Conservation (phyloP, 92 coral and sea anemone genomes). For the Metridium senile region DNA sequence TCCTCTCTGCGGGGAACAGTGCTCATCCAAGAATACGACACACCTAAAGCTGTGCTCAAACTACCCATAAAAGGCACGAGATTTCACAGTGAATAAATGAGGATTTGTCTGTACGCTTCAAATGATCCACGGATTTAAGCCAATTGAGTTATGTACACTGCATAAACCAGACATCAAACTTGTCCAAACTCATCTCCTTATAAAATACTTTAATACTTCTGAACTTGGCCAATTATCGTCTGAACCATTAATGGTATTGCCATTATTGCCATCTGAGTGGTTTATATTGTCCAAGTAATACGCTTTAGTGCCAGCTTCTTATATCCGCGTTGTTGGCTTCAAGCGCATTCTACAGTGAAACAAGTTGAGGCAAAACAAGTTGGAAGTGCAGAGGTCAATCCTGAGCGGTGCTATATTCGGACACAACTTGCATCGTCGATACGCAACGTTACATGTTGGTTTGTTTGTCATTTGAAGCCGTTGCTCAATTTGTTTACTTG, state of each 20-base stretch:
- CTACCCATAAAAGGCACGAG: slow-evolving; percentile 30
- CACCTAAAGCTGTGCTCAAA: slow-evolving; percentile 26
- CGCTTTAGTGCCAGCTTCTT: not conserved
- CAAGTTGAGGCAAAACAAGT: slow-evolving; percentile 35
- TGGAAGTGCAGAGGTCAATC: slow-evolving; percentile 27
- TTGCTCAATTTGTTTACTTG: slow-evolving; percentile 17
- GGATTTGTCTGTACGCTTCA: slow-evolving; percentile 5
- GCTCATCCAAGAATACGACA: slow-evolving; percentile 2
- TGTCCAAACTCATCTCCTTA: slow-evolving; percentile 10
- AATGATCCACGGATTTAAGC: not conserved
- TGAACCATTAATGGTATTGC: not conserved
- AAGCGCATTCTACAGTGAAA: slow-evolving; percentile 15
- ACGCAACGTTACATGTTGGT: too few species aligned
- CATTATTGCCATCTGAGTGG: not conserved
- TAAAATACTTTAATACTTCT: slow-evolving; percentile 28
- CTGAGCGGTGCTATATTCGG: slow-evolving; percentile 24
- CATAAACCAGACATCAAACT: not conserved
- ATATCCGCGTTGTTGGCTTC: slow-evolving; percentile 9
- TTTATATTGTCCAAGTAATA: not conserved
- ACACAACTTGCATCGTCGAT: slow-evolving; percentile 13
- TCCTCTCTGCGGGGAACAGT: slow-evolving; percentile 15
- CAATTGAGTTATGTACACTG: not conserved
- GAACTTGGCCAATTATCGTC: slow-evolving; percentile 11
- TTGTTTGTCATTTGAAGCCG: slow-evolving; percentile 38
- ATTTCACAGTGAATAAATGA: not conserved